Conservation (phyloP, 2,888 invertebrate species). For the Callosobruchus maculatus region DNA sequence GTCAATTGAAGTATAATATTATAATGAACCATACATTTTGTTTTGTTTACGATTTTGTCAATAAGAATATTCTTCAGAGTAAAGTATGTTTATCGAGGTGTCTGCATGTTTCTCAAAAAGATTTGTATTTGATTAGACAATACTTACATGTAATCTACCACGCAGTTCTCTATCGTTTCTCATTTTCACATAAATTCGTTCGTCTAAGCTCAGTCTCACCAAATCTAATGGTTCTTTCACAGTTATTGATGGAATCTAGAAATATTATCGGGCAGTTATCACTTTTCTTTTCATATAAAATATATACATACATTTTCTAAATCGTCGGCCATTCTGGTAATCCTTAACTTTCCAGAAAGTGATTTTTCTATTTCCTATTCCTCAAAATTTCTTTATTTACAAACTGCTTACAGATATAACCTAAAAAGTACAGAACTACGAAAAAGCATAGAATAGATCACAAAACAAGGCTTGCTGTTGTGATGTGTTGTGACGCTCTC, state of each 20-base stretch:
- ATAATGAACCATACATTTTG: background rate
- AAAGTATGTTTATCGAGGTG: too few species aligned
- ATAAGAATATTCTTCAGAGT: too few species aligned
- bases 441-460: too few species aligned
- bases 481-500: too few species aligned
- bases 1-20: background rate
- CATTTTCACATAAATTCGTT: conserved; percentile 99
- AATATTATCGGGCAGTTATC: conserved; percentile 24
- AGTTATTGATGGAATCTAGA: conserved; percentile 78
- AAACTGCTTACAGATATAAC: too few species aligned
- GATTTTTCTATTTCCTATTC: too few species aligned
- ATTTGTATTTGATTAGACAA: conserved; percentile 1
- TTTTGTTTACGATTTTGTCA: too few species aligned
- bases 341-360: too few species aligned
- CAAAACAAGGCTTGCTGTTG: too few species aligned
- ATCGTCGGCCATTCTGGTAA: conserved; percentile 36
- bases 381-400: too few species aligned
- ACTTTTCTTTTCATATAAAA: background rate
- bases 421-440: too few species aligned
- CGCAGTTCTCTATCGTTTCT: conserved; percentile 95
- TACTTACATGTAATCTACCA: conserved; percentile 86
- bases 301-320: conserved; percentile 36
- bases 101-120: conserved; percentile 2
- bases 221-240: conserved; percentile 98
- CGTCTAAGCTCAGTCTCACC: conserved; percentile 94